Evolutionary conservation across 2,797 vertebrate genomes (phyloP), one percentile per base, ranked within the genome.

Genomic region (Delichon dasypus): DNA sequence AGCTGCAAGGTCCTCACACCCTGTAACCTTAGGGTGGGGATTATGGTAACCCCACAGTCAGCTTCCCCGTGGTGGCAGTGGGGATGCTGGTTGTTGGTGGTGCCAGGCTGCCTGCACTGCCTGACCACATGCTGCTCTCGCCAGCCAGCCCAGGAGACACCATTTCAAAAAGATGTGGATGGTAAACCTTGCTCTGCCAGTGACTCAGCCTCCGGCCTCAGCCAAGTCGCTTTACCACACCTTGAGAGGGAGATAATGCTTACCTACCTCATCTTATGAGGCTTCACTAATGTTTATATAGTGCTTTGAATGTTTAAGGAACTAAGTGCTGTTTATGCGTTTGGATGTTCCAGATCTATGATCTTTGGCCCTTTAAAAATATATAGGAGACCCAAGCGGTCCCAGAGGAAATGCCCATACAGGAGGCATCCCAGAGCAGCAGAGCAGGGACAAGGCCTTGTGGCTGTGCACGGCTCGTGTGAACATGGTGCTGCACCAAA

Each of bases 221-320:
- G 91, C 94, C 91, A 96, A 96, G 78, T 84, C 51, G 15, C 88
- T 89, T 94, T 58, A 96, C 95, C 94, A 80, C 92, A 82, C 95
- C 92, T 95, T 82, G 90, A 96, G 96, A 97, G 85, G 94, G 93
- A 97, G 94, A 97, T 97, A 97, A 96, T 96, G 89, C 93, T 91
- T 93, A 83, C 95, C 60, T 97, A 44, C 96, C 90, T 97, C 93
- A 70, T 90, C 94, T 96, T 96, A 85, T 80, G 96, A 97, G 93
- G 89, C 88, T 97, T 97, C 95, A 80, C 96, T 97, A 92, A 97
- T 93, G 95, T 97, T 96, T 96, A 84, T 96, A 94, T 91, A 97
- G 87, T 90, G 85, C 93, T 97, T 97, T 95, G 90, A 96, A 95
- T 88, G 93, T 93, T 95, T 94, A 89, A 96, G 97, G 88, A 75